Evolutionary conservation across 2,888 invertebrate species (phyloP).

Genomic region (Mechanitis messenoides): DNA sequence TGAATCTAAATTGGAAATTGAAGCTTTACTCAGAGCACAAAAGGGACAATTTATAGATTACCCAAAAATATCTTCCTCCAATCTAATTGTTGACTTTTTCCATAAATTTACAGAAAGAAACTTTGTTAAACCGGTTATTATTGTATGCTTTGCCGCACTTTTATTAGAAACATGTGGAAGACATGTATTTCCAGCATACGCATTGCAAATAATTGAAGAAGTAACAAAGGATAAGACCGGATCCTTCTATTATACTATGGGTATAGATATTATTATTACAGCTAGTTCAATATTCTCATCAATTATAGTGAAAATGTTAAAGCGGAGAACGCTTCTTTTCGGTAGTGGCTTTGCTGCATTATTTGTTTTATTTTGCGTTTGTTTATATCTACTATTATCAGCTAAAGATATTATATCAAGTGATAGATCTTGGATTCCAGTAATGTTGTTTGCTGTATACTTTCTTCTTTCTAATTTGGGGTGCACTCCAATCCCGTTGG

Average conservation of each 20-base stretch:
- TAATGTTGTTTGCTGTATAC: slow-evolving; percentile 43
- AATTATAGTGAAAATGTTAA: slow-evolving; percentile 45
- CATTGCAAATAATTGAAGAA: slow-evolving; percentile 47
- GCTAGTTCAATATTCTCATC: slow-evolving; percentile 43
- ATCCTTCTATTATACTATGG: slow-evolving; percentile 46
- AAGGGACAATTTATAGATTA: slow-evolving; percentile 30
- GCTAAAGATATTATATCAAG: slow-evolving; percentile 35
- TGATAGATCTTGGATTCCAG: slow-evolving; percentile 39
- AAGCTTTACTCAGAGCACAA: slow-evolving; percentile 43
- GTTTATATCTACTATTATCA: slow-evolving; percentile 42
- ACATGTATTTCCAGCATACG: slow-evolving; percentile 52
- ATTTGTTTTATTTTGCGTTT: slow-evolving; percentile 36
- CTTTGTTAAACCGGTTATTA: slow-evolving; percentile 47
- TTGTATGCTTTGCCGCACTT: slow-evolving; percentile 38
- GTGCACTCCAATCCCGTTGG: slow-evolving; percentile 51
- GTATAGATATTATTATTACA: slow-evolving; percentile 48
- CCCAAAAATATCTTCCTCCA: slow-evolving; percentile 18
- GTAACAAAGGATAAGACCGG: slow-evolving; percentile 41
- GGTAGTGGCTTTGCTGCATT: slow-evolving; percentile 43
- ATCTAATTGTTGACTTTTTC: slow-evolving; percentile 30
- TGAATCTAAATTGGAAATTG: slow-evolving; percentile 36
- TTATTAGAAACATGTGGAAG: slow-evolving; percentile 49
- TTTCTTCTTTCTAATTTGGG: slow-evolving; percentile 54
- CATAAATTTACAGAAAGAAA: slow-evolving; percentile 46
- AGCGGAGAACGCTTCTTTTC: slow-evolving; percentile 48